Base-by-base conservation (phyloP, 1,140 invertebrate genomes). In the Drosophila varians region DNA sequence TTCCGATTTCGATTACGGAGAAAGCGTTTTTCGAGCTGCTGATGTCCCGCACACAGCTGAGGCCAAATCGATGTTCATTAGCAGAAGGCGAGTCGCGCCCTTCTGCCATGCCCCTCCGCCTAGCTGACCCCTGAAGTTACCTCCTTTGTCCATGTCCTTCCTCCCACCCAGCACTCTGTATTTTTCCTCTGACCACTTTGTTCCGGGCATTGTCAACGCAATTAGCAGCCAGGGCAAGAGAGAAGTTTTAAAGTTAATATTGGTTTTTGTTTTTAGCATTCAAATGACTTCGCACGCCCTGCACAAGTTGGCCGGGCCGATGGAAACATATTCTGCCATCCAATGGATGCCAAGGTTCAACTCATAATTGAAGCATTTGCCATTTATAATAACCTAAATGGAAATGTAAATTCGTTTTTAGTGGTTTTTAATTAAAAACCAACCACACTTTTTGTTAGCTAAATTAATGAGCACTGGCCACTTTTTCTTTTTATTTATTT, bases 1-100 rank as follows among this genome's bases (percentile, higher is more conserved):
- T 86, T 86, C 80, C 77, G 82, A 86, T 86, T 87, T 86, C 77
- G 82, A 86, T 87, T 86, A 76, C 77, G 77, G 76, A 45, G 31
- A 58, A 64, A 55, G 48, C 75, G 61, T 65, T 66, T 58, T 60
- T 54, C 68, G 58, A 73, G 72, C 51, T 62, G 38, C 47, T 36
- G 52, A 28, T 56, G 28, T 11, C 23, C 23, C 34, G 26, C 48
- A 28, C 43, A 54, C 77, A 68, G 56, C 74, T 86, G 47, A 64
- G 80, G 68, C 72, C 76, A 84, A 84, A 84, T 84, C 79, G 76
- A 84, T 84, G 80, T 86, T 84, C 80, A 86, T 84, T 84, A 84
- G 80, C 76, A 80, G 66, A 73, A 70, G 74, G 69, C 54, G 55
- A 43, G 16, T 28, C 38, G 42, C 75, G 46, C 58, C 40, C 47